Base-by-base conservation (phyloP, 2,113 vertebrate species). In the Eubucco bourcierii region DNA sequence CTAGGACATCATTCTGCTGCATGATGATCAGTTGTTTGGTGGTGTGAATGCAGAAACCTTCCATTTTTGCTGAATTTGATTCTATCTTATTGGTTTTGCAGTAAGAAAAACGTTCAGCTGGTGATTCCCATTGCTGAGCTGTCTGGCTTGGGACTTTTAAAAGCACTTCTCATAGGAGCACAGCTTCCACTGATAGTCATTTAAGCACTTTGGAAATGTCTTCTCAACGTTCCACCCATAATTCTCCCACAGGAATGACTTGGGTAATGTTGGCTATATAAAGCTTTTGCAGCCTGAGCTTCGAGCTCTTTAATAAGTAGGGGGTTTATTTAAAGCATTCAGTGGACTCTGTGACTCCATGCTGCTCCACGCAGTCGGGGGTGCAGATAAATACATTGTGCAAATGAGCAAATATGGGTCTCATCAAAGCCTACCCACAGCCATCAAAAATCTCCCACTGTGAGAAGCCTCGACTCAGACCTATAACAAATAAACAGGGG, bases 371-470 rank as follows among this genome's bases (percentile, higher is more conserved):
- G 0, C 91, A 16, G 68, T 72, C 6, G 50, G 91, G 77, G 84
- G 72, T 91, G 29, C 82, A 81, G 88, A 94, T 68, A 88, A 94
- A 90, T 94, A 92, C 90, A 63, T 65, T 91, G 84, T 88, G 70
- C 61, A 94, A 94, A 96, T 94, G 84, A 94, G 91, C 79, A 91
- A 94, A 90, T 91, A 80, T 19, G 25, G 84, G 75, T 52, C 81
- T 93, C 87, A 94, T 94, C 94, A 96, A 89, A 90, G 84, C 89
- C 41, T 85, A 60, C 79, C 0, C 0, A 92, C 80, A 53, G 76
- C 79, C 72, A 90, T 96, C 84, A 94, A 74, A 95, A 90, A 71
- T 53, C 72, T 90, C 95, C 87, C 53, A 80, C 91, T 91, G 94
- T 52, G 94, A 90, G 50, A 37, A 84, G 47, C 1, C 1, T 65